Percentiles rank a stretch among this genome's conserved stretches.
Evolutionary conservation across 2,113 vertebrate genomes (phyloP).

Genomic region (Rutilus rutilus): DNA sequence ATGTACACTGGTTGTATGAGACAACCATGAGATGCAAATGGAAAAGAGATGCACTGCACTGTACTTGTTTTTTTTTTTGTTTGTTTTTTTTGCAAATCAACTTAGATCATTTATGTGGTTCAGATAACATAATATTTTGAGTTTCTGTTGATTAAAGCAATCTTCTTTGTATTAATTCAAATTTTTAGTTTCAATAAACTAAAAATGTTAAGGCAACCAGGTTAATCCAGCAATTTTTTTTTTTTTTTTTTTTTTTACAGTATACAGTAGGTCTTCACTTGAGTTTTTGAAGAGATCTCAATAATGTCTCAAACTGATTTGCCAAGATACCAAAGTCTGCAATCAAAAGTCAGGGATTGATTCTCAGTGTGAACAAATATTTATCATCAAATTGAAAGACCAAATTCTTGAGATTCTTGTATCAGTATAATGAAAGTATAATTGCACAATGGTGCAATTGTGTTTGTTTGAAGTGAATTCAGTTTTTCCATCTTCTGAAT

Average conservation of each 20-base stretch:
- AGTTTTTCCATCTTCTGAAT: constrained; percentile 18
- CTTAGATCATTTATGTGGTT: too few species aligned
- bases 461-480: constrained; percentile 23
- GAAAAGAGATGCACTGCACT: too few species aligned
- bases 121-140: too few species aligned
- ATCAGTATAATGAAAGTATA: neutral
- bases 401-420: neutral
- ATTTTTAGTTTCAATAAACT: too few species aligned
- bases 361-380: neutral
- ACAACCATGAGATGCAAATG: too few species aligned
- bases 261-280: neutral
- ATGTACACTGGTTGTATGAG: neutral
- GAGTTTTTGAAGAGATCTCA: neutral
- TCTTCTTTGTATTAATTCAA: neutral
- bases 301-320: neutral
- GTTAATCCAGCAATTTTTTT: too few species aligned
- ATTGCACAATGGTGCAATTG: neutral
- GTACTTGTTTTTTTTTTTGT: too few species aligned
- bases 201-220: too few species aligned
- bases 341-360: neutral
- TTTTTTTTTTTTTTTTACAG: too few species aligned
- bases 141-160: too few species aligned
- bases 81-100: too few species aligned
- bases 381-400: neutral
- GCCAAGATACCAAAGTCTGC: too few species aligned